Percentiles rank a stretch among this genome's conserved stretches.
Evolutionary conservation across 2,113 vertebrate genomes (phyloP).

Genomic region (Bombycilla garrulus): DNA sequence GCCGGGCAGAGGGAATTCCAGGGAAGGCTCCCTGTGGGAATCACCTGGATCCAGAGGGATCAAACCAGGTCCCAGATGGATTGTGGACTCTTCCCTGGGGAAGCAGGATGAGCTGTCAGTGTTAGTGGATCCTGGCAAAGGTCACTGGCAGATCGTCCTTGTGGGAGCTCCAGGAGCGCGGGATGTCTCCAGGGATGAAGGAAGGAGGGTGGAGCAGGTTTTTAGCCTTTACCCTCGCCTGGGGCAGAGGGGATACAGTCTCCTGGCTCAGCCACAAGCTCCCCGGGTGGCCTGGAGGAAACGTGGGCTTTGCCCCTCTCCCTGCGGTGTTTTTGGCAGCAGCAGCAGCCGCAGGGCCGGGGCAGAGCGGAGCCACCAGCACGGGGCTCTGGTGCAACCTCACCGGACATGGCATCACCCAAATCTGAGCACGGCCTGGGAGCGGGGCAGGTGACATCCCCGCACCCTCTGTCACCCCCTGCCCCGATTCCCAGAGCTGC

Average conservation of each 20-base stretch:
- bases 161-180: rapidly evolving
- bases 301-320: not conserved
- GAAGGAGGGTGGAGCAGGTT: not conserved
- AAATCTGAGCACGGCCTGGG: rapidly evolving
- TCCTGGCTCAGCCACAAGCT: not conserved
- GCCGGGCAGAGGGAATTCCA: not conserved
- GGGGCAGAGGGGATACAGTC: not conserved
- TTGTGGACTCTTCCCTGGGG: not conserved
- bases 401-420: not conserved
- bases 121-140: not conserved
- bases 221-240: not conserved
- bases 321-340: not conserved
- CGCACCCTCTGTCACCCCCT: not conserved
- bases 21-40: not conserved
- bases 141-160: rapidly evolving
- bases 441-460: not conserved
- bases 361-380: not conserved
- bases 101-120: not conserved
- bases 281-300: not conserved
- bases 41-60: not conserved
- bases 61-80: rapidly evolving
- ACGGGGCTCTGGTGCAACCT: rapidly evolving
- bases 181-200: not conserved
- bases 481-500: not conserved
- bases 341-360: not conserved